Evolutionary conservation across 2,797 vertebrate species (phyloP).

Genomic region (Phaenicophaeus curvirostris): DNA sequence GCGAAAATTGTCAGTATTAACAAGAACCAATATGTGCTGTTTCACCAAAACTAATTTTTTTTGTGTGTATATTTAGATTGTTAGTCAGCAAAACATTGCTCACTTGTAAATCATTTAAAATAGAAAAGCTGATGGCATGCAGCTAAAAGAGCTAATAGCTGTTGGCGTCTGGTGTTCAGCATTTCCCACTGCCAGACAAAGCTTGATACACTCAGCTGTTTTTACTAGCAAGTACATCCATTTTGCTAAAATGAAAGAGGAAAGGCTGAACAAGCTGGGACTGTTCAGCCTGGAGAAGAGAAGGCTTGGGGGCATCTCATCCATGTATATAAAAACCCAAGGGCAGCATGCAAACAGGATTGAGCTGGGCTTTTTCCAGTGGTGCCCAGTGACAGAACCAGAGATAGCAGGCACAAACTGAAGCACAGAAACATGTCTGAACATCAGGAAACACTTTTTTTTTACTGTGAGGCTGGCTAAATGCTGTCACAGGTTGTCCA

Average conservation of each 20-base stretch:
- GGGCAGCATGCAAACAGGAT: not conserved
- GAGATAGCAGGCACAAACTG: not conserved
- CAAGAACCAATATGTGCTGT: fast-evolving
- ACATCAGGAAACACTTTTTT: not conserved
- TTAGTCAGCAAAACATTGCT: not conserved
- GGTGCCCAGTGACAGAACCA: not conserved
- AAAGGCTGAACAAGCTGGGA: not conserved
- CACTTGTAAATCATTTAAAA: not conserved
- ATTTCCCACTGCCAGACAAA: not conserved
- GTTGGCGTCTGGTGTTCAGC: not conserved
- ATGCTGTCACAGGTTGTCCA: not conserved
- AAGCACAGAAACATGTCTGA: not conserved
- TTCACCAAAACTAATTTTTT: not conserved
- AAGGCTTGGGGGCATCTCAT: not conserved
- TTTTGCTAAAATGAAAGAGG: not conserved
- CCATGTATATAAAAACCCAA: no score
- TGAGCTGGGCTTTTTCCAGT: not conserved
- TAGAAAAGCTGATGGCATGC: not conserved
- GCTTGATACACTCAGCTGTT: not conserved
- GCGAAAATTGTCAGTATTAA: not conserved
- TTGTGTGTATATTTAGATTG: not conserved
- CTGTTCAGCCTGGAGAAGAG: not conserved
- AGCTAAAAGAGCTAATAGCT: not conserved
- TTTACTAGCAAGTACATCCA: not conserved
- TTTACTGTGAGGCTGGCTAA: not conserved